Evolutionary conservation across 2,888 invertebrate genomes (phyloP).

Genomic region (Ferrisia virgata): DNA sequence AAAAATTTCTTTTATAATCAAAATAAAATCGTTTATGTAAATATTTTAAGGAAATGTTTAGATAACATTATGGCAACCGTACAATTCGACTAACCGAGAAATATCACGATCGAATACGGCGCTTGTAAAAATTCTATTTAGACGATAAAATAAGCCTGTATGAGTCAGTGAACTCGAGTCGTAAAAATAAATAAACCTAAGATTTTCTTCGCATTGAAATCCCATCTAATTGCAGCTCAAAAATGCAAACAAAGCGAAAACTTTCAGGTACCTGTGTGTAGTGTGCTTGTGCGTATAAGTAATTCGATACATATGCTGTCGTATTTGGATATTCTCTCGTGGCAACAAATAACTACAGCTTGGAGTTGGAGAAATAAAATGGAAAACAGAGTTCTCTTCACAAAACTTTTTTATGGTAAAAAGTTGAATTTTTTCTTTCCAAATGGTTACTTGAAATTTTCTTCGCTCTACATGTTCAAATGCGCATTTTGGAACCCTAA

Average conservation of each 20-base stretch:
- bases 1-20: conserved; percentile 28
- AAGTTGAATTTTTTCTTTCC: too few species aligned
- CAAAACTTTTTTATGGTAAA: too few species aligned
- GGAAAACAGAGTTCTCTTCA: too few species aligned
- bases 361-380: too few species aligned
- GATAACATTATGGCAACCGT: conserved; percentile 8
- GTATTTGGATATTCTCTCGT: too few species aligned
- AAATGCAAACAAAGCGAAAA: not conserved
- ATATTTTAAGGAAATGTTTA: conserved; percentile 30
- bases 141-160: conserved; percentile 2
- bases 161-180: conserved; percentile 9
- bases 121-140: conserved; percentile 16
- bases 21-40: conserved; percentile 12
- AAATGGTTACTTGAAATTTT: too few species aligned
- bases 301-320: too few species aligned
- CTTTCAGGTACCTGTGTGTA: not conserved
- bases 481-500: too few species aligned
- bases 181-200: conserved; percentile 4
- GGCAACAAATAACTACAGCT: too few species aligned
- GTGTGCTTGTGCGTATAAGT: too few species aligned
- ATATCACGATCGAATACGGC: conserved; percentile 1
- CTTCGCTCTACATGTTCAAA: too few species aligned
- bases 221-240: not conserved
- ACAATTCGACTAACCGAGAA: conserved; percentile 5
- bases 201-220: not conserved